Evolutionary conservation across 2,797 vertebrate species (phyloP).

Genomic region (Muscicapa striata): DNA sequence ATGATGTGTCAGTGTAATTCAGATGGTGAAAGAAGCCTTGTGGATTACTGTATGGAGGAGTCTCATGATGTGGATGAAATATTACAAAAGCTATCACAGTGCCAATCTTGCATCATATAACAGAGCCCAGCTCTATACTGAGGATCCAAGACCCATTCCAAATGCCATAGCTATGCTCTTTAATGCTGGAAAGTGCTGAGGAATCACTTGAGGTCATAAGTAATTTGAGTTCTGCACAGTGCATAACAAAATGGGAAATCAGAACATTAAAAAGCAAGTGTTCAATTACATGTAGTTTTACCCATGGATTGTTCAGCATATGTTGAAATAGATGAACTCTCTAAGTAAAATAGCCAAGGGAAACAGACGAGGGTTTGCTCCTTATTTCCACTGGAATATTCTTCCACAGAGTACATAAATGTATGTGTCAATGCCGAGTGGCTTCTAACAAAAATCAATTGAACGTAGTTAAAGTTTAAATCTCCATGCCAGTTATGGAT

Average conservation of each 20-base stretch:
- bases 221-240: neutral
- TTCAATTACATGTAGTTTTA: neutral
- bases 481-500: neutral
- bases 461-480: neutral
- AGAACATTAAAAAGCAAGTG: neutral
- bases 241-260: neutral
- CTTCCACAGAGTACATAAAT: neutral
- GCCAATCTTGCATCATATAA: neutral
- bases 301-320: neutral
- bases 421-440: fast-evolving
- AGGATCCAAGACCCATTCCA: neutral
- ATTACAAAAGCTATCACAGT: neutral
- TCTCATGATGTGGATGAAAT: neutral
- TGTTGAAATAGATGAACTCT: neutral
- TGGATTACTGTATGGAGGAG: neutral
- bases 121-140: neutral
- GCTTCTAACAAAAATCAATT: neutral
- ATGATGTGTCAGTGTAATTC: neutral
- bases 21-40: neutral
- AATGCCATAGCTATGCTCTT: neutral
- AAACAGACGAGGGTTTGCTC: neutral
- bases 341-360: neutral
- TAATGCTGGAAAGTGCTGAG: neutral
- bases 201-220: neutral
- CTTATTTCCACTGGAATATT: neutral